Conservation (phyloP, 2,797 vertebrate species). For the Australoheros facetus region DNA sequence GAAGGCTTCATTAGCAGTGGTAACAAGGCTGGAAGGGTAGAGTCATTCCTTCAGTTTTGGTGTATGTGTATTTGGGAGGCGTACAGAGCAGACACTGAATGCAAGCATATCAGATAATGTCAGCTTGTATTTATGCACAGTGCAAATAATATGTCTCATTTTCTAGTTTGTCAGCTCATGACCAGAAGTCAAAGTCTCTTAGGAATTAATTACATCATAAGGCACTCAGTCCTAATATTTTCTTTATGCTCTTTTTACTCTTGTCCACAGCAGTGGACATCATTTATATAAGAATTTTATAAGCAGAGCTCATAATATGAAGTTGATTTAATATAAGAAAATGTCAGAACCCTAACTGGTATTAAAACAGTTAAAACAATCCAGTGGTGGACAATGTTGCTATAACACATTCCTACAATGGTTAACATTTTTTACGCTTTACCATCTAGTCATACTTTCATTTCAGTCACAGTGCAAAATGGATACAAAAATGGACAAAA, state of each 20-base stretch:
- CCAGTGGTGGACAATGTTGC: not conserved
- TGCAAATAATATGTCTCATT: not conserved
- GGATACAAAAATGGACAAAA: not conserved
- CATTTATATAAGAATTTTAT: not conserved
- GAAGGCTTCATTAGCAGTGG: slow-evolving; percentile 33
- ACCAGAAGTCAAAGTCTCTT: not conserved
- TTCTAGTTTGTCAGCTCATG: not conserved
- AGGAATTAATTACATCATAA: not conserved
- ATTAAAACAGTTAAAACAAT: not conserved
- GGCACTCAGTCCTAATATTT: not conserved
- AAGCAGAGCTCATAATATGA: not conserved
- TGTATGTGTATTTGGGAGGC: slow-evolving; percentile 31
- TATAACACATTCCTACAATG: not conserved
- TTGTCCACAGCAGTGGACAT: not conserved
- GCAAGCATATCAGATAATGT: slow-evolving; percentile 3
- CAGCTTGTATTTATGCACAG: slow-evolving; percentile 4
- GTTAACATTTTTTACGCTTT: not conserved
- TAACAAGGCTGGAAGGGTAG: slow-evolving; percentile 29
- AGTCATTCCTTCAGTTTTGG: slow-evolving; percentile 33
- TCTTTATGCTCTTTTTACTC: too few relatives aligned
- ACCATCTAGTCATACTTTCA: not conserved
- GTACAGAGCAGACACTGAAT: not conserved
- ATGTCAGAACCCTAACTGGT: not conserved
- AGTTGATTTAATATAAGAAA: not conserved
- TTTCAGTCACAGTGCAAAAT: not conserved